These are phyloP conservation scores for Capricornis sumatraensis DNA, from an alignment of 2,113 vertebrate genomes.

Conservation along the genomic window DNA sequence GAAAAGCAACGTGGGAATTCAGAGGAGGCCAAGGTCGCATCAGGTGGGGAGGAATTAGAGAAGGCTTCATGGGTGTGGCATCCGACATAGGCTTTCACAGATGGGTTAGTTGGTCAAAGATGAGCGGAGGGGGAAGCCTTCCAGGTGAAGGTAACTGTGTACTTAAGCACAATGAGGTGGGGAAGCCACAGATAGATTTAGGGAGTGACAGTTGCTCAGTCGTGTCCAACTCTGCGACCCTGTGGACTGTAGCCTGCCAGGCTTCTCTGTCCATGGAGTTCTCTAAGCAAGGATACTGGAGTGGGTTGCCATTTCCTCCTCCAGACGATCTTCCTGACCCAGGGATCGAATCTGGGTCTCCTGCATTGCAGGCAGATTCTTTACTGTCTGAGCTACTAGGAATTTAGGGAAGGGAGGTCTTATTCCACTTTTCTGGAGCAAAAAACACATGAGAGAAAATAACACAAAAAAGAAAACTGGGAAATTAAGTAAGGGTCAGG, in stretches of 20 bases:
- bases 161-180: neutral
- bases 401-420: neutral
- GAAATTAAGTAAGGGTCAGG: neutral
- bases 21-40: neutral
- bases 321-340: neutral
- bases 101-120: neutral
- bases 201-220: neutral
- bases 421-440: neutral
- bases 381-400: neutral
- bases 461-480: neutral
- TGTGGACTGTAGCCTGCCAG: neutral
- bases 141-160: too few relatives aligned
- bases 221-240: fast-evolving
- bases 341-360: neutral
- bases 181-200: neutral
- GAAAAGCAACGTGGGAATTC: neutral
- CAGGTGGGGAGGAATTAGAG: neutral
- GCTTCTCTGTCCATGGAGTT: neutral
- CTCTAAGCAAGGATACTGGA: neutral
- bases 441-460: neutral
- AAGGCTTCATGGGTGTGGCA: neutral
- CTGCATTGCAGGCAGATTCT: neutral
- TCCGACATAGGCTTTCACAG: neutral
- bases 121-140: neutral
- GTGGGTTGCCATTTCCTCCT: neutral